Percentiles rank a stretch among this genome's conserved stretches.
These are phyloP conservation scores for Raja brachyura DNA, from an alignment of 2,113 vertebrate genomes.

Conservation along the genomic window DNA sequence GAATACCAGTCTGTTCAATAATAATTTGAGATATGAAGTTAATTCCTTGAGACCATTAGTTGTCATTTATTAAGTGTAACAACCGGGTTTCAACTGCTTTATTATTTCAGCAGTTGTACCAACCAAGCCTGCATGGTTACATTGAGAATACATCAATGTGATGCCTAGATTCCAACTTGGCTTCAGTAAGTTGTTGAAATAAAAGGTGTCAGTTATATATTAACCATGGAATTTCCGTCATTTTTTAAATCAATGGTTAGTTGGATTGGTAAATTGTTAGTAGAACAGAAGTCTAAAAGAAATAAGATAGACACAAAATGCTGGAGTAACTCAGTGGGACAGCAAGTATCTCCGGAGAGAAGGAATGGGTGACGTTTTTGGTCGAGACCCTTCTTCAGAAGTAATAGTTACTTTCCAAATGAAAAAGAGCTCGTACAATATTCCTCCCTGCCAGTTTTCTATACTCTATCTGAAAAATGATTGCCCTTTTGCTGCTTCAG, in stretches of 20 bases:
- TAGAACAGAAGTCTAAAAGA: neutral
- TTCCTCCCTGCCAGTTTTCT: neutral
- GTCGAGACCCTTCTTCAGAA: no score
- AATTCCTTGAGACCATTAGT: constrained; percentile 8
- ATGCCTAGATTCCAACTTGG: neutral
- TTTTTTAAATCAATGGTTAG: neutral
- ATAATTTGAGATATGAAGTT: constrained; percentile 28
- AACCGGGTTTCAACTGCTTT: constrained; percentile 24
- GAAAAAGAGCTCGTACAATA: neutral
- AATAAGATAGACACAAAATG: no score
- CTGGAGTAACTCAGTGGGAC: no score
- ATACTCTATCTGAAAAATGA: neutral
- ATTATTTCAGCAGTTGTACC: constrained; percentile 6
- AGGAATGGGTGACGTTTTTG: no score
- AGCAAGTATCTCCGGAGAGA: no score
- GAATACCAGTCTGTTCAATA: constrained; percentile 8
- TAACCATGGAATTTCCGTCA: neutral
- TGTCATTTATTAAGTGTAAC: constrained; percentile 19
- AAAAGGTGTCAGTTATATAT: neutral
- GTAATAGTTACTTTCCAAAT: constrained; percentile 4
- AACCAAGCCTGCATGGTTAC: neutral
- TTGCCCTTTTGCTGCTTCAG: neutral
- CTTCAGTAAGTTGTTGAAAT: constrained; percentile 14
- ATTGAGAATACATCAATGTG: constrained; percentile 7
- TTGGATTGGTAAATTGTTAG: neutral